Evolutionary conservation across 2,113 vertebrate genomes (phyloP).

Genomic region (Megaceryle torquata): DNA sequence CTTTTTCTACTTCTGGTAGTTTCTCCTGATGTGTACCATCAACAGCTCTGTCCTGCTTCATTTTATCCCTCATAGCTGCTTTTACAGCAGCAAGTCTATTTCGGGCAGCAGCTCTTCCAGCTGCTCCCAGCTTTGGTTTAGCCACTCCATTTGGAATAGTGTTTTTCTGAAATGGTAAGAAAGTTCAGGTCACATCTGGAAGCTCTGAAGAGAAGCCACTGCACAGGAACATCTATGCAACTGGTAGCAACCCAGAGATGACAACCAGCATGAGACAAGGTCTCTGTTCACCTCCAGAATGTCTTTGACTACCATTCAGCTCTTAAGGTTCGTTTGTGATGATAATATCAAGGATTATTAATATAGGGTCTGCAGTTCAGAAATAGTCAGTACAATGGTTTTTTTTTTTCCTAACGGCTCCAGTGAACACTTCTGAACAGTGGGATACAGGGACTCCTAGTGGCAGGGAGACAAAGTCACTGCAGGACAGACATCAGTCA

Average conservation of each 20-base stretch:
- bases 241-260: background rate
- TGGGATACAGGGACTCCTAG: constrained; percentile 42
- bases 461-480: background rate
- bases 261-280: background rate
- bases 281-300: background rate
- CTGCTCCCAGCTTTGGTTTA: constrained; percentile 65
- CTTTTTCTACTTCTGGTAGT: constrained; percentile 53
- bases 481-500: background rate
- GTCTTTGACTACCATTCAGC: background rate
- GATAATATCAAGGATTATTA: background rate
- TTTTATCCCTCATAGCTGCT: constrained; percentile 82
- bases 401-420: too few relatives aligned
- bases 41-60: background rate
- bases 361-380: background rate
- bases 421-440: background rate
- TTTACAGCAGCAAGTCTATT: constrained; percentile 86
- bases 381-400: background rate
- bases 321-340: background rate
- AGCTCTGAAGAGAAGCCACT: background rate
- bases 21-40: background rate
- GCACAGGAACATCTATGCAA: background rate
- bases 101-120: constrained; percentile 75
- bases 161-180: constrained; percentile 78
- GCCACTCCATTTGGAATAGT: background rate
- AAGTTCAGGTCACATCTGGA: background rate